Conservation (phyloP, 92 coral and sea anemone species). For the Hydrozoanthus gracilis region DNA sequence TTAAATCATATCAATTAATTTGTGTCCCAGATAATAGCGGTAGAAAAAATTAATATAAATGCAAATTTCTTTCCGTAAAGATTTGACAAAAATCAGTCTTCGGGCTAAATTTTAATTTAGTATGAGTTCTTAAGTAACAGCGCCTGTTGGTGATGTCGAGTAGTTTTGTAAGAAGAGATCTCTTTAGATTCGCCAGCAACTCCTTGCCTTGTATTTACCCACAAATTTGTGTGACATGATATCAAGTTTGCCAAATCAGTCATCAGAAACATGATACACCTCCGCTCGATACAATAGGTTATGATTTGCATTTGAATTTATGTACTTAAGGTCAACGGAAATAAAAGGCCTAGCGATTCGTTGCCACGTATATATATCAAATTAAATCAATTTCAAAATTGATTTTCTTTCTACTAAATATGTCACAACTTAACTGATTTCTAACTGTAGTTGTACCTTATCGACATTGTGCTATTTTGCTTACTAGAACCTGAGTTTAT, state of each 20-base stretch:
- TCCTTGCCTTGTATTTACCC: not conserved
- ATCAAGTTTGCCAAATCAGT: not conserved
- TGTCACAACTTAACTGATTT: not conserved
- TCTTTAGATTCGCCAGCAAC: not conserved
- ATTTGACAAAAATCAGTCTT: conserved; percentile 21
- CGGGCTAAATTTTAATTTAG: conserved; percentile 21
- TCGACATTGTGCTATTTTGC: not conserved
- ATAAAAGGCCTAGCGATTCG: not conserved
- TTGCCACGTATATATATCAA: conserved; percentile 17
- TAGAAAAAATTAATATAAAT: conserved; percentile 41
- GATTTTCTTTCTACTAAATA: not conserved
- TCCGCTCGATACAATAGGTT: not conserved
- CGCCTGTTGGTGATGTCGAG: not conserved
- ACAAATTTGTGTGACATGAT: not conserved
- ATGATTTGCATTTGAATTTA: not conserved
- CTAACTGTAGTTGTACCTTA: not conserved
- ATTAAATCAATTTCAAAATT: conserved; percentile 16
- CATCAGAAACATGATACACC: not conserved
- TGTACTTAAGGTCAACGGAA: conserved; percentile 8
- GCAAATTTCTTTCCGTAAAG: conserved; percentile 29
- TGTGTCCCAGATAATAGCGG: conserved; percentile 8
- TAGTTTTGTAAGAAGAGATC: not conserved
- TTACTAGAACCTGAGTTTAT: not conserved
- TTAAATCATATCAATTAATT: conserved; percentile 22
- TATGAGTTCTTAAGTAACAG: not conserved